phyloP scores from a whole-genome alignment of 1,140 invertebrate species.

The Drosophila arawakana region DNA sequence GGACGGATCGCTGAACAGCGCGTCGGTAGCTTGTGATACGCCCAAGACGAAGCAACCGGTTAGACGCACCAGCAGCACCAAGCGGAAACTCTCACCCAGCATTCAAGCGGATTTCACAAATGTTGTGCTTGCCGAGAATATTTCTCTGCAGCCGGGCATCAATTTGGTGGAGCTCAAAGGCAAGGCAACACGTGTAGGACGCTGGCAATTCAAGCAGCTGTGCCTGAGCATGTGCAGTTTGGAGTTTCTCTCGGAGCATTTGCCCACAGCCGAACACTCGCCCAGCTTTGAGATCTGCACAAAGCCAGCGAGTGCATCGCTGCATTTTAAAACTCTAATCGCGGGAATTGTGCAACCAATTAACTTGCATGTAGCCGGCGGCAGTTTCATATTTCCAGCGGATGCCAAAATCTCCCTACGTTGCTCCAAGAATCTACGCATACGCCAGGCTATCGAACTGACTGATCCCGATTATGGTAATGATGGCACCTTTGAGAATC shows the following conservation, averaged over 20 bases:
- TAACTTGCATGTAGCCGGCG: conserved; percentile 88
- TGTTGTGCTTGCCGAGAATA: conserved; percentile 86
- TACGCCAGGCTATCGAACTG: conserved; percentile 72
- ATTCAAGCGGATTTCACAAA: conserved; percentile 87
- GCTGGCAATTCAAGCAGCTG: conserved; percentile 82
- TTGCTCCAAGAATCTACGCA: conserved; percentile 86
- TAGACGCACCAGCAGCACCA: conserved; percentile 79
- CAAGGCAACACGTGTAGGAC: conserved; percentile 85
- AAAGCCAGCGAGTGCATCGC: conserved; percentile 84
- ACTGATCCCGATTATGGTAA: conserved; percentile 27
- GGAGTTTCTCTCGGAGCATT: conserved; percentile 87
- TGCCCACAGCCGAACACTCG: conserved; percentile 62
- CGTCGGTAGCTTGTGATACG: conserved; percentile 87
- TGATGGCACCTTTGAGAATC: conserved; percentile 85
- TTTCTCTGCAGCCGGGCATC: conserved; percentile 88
- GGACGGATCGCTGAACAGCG: conserved; percentile 90
- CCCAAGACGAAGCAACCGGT: conserved; percentile 85
- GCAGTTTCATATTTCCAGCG: conserved; percentile 87
- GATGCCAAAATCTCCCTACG: conserved; percentile 86
- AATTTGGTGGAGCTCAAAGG: conserved; percentile 89
- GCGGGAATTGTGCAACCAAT: conserved; percentile 90
- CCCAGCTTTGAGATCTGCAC: conserved; percentile 85
- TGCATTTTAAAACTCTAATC: conserved; percentile 87
- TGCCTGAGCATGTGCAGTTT: conserved; percentile 85
- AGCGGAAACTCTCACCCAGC: conserved; percentile 86